These are phyloP conservation scores for Acanthochromis polyacanthus DNA, from an alignment of 2,113 vertebrate species.

Conservation along the genomic window DNA sequence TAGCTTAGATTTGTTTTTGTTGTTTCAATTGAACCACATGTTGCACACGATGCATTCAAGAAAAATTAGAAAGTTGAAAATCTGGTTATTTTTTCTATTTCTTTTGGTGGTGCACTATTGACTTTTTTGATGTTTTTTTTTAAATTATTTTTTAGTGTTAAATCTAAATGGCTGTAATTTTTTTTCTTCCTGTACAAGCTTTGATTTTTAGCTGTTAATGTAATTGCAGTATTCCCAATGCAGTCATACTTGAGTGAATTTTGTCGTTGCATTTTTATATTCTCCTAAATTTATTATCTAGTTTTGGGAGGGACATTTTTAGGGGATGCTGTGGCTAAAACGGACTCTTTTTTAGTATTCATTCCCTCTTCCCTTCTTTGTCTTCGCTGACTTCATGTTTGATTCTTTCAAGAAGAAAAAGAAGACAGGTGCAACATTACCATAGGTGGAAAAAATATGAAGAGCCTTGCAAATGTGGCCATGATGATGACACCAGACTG, in stretches of 20 bases:
- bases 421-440: constrained; percentile 47
- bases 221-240: neutral
- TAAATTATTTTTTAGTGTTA: no score
- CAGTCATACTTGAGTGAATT: no score
- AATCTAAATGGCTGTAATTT: no score
- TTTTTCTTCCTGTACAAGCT: neutral
- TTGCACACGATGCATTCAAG: no score
- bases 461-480: constrained; percentile 10
- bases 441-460: constrained; percentile 14
- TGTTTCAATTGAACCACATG: no score
- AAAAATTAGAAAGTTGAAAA: no score
- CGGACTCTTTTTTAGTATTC: neutral
- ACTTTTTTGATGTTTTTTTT: no score
- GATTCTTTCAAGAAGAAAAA: constrained; percentile 49
- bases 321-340: neutral
- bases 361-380: neutral
- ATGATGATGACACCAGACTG: constrained; percentile 28
- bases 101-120: no score
- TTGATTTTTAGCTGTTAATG: constrained; percentile 3
- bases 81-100: no score
- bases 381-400: constrained; percentile 38
- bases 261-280: neutral
- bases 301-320: neutral
- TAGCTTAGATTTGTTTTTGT: no score
- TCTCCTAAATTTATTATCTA: constrained; percentile 7